Evolutionary conservation across 2,888 invertebrate genomes (phyloP), one percentile per base, ranked within the genome.

Genomic region (Temnothorax ravouxi): DNA sequence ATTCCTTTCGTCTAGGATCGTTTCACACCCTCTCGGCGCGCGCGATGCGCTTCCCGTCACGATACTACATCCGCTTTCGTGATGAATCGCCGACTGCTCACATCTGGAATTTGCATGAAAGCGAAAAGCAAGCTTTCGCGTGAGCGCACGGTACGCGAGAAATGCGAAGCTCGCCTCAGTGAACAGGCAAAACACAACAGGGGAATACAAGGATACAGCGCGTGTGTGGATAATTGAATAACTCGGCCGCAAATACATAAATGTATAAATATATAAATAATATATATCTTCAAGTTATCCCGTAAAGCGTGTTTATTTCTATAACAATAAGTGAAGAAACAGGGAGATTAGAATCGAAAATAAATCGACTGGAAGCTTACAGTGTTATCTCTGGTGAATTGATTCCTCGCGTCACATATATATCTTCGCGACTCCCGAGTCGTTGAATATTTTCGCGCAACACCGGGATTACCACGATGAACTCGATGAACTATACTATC

Each of bases 401-500:
- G 50, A 50, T 38, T 52, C 25, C 29, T 34, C 11, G 50, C 13
- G 47, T 34, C 47, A 50, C 15, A 38, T 47, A 13, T 3, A 3
- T 47, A 25, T 76, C 18, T 41, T 38, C n/a, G 38, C 52, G 18
- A 25, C n/a, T 76, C 13, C 18, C 67, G 25, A 34, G 13, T 50
- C 8, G 13, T 9, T 25, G 66, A 76, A 67, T 67, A 69, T 71
- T 71, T 77, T 72, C 38, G 74, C 47, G 29, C 56, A 29, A n/a
- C 29, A 5, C 3, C 18, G 21, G 50, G 50, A 34, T 74, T 74
- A 76, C 50, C 44, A 29, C 67, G 69, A 80, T 83, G 66, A 52
- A 75, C 84, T 47, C 66, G 84, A 85, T 80, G 56, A 85, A 84
- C 84, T 84, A 90, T 67, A 69, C 83, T 76, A 76, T 77, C 75